A percentile compares a stretch with the other conserved stretches of the same genome.
phyloP scores from a whole-genome alignment of 1,140 invertebrate species.

The Anoplophora glabripennis region DNA sequence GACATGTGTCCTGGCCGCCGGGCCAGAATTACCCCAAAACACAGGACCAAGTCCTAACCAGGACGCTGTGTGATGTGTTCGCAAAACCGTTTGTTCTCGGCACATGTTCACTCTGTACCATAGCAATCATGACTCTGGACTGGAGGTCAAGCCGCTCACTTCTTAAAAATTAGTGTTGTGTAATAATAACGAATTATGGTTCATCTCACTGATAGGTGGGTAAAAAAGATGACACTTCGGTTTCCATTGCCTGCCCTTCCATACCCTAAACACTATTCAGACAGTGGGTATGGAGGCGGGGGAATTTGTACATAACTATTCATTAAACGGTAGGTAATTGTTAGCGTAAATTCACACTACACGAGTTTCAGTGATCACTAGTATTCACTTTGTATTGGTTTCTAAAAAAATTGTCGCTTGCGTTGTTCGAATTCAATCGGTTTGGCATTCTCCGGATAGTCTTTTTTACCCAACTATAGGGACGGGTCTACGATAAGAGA shows the following conservation, averaged over 20 bases:
- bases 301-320: not conserved
- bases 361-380: not conserved
- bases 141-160: constrained; percentile 29
- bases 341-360: constrained; percentile 3
- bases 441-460: constrained; percentile 5
- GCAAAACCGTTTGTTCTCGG: constrained; percentile 21
- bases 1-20: constrained; percentile 18
- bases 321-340: not conserved
- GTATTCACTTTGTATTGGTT: constrained; percentile 11
- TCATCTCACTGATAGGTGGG: constrained; percentile 20
- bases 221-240: constrained; percentile 14
- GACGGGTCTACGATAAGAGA: constrained; percentile 6
- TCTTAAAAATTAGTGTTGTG: constrained; percentile 33
- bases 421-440: constrained; percentile 15
- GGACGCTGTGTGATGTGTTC: constrained; percentile 30
- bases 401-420: constrained; percentile 6
- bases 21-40: constrained; percentile 18
- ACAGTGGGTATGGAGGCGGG: not conserved
- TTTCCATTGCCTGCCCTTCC: not conserved
- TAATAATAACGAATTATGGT: constrained; percentile 29
- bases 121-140: constrained; percentile 28
- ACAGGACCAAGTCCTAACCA: constrained; percentile 10
- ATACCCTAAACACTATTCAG: not conserved
- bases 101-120: constrained; percentile 25
- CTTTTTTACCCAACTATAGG: constrained; percentile 18